Percentiles rank a stretch among this genome's conserved stretches.
These are phyloP conservation scores for Coenonympha arcania DNA, from an alignment of 2,888 invertebrate species.

Conservation along the genomic window DNA sequence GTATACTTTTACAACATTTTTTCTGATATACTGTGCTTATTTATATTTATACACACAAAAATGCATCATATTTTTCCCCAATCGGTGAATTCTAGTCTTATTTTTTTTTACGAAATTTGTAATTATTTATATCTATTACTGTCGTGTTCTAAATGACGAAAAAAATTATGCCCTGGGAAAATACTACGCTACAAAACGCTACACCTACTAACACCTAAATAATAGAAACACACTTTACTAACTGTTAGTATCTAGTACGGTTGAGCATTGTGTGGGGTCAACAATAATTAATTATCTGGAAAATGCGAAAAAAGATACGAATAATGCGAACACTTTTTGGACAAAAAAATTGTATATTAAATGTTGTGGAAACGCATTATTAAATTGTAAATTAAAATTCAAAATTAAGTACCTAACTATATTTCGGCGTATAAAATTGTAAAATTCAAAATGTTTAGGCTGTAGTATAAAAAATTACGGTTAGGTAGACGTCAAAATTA, in stretches of 20 bases:
- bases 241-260: no score
- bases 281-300: not conserved
- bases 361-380: constrained; percentile 17
- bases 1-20: constrained; percentile 14
- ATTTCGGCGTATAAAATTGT: constrained; percentile 62
- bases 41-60: constrained; percentile 18
- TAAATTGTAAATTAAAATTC: constrained; percentile 42
- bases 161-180: not conserved
- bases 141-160: constrained; percentile 33
- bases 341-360: constrained; percentile 32
- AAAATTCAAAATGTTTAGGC: constrained; percentile 59
- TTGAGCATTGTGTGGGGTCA: no score
- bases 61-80: constrained; percentile 31
- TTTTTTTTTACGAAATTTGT: constrained; percentile 42
- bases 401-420: constrained; percentile 50
- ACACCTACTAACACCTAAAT: no score
- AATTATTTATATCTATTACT: constrained; percentile 30
- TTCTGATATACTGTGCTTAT: constrained; percentile 20
- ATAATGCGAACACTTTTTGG: constrained; percentile 38
- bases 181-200: not conserved
- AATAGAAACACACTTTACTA: no score
- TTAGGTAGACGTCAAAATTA: constrained; percentile 67
- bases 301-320: constrained; percentile 19
- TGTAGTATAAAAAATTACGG: constrained; percentile 43
- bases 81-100: constrained; percentile 71